phyloP scores from a whole-genome alignment of 2,888 invertebrate species.

The Perizoma affinitatum region DNA sequence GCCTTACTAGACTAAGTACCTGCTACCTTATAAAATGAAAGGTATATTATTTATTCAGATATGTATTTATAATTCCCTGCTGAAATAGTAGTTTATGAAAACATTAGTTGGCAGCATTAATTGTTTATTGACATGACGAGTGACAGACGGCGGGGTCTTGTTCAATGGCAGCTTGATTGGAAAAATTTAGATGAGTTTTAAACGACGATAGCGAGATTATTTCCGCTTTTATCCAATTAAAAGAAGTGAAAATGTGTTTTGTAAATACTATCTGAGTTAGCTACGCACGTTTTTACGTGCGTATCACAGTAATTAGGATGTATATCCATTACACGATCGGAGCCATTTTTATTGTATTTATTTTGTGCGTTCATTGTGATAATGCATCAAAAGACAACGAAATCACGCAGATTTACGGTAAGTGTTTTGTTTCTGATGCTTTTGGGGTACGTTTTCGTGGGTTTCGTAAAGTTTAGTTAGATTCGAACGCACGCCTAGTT shows the following conservation, averaged over 20 bases:
- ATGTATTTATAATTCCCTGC: too few relatives aligned
- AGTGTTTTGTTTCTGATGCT: constrained; percentile 48
- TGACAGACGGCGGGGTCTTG: constrained; percentile 79
- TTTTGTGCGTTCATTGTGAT: constrained; percentile 83
- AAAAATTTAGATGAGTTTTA: constrained; percentile 66
- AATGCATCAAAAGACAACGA: constrained; percentile 80
- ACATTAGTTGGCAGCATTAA: constrained; percentile 61
- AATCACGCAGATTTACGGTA: constrained; percentile 77
- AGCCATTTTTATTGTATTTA: constrained; percentile 84
- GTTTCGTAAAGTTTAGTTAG: constrained; percentile 4
- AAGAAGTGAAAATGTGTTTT: constrained; percentile 75
- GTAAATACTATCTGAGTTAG: constrained; percentile 67
- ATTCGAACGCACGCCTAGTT: constrained; percentile 9
- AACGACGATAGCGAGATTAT: constrained; percentile 66
- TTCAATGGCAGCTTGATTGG: constrained; percentile 71
- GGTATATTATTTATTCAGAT: too few relatives aligned
- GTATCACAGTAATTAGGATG: constrained; percentile 70
- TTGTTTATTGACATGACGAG: constrained; percentile 82
- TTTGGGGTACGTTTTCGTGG: constrained; percentile 1
- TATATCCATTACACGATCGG: constrained; percentile 77
- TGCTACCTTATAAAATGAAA: too few relatives aligned
- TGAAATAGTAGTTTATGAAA: too few relatives aligned
- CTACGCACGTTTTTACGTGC: constrained; percentile 67
- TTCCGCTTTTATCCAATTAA: constrained; percentile 59
- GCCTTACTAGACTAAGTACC: too few relatives aligned